Percentiles rank a stretch among this genome's conserved stretches.
Conservation (phyloP, 2,113 vertebrate genomes). For the Upupa epops region DNA sequence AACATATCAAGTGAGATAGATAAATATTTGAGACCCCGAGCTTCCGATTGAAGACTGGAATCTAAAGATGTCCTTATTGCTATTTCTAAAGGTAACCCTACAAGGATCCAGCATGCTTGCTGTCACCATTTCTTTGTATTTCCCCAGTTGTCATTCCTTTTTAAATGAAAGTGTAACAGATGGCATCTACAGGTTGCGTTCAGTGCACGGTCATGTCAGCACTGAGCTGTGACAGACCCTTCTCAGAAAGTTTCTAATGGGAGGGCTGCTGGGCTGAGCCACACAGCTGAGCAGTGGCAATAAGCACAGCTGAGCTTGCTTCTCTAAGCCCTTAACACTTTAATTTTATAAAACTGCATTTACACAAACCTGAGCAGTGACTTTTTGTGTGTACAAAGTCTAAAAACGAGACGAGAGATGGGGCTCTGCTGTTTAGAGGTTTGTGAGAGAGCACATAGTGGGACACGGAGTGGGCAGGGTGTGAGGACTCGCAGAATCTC, state of each 20-base stretch:
- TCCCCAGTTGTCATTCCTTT: not conserved
- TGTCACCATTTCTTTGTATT: not conserved
- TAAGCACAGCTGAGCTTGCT: fast-evolving
- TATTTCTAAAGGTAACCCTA: not conserved
- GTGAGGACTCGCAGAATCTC: fast-evolving
- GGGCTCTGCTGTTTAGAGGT: not conserved
- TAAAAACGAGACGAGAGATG: not conserved
- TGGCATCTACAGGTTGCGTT: not conserved
- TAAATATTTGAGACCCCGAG: not conserved
- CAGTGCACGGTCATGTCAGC: not conserved
- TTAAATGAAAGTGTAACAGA: not conserved
- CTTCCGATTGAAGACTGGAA: not conserved
- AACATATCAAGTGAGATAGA: not conserved
- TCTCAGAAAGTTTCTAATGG: not conserved
- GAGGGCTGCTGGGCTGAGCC: not conserved
- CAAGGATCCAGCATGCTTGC: not conserved
- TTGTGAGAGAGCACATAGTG: not conserved
- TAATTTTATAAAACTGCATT: not conserved
- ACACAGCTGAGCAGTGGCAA: not conserved
- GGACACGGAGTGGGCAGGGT: fast-evolving
- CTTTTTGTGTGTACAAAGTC: not conserved
- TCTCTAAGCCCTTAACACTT: not conserved
- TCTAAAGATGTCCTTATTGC: not conserved
- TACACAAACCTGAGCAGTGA: not conserved
- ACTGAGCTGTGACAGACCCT: not conserved